A percentile compares a stretch with the other conserved stretches of the same genome.
phyloP scores from a whole-genome alignment of 2,113 vertebrate genomes.

The Gnathochromis pfefferi region DNA sequence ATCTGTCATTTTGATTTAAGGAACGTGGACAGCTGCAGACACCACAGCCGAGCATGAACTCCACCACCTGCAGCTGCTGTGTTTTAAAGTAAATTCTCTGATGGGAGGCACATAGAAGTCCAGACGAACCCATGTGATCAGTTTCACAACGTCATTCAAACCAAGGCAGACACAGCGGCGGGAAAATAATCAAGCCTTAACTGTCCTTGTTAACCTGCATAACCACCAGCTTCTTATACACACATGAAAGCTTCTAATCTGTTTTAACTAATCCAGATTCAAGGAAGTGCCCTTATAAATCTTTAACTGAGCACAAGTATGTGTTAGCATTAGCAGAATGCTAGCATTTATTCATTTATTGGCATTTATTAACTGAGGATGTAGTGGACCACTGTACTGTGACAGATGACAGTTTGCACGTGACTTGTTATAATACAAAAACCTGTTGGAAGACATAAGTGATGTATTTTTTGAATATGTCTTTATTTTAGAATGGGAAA shows the following conservation, averaged over 20 bases:
- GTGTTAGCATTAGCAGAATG: neutral
- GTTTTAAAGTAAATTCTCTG: neutral
- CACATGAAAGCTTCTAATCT: neutral
- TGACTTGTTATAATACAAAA: neutral
- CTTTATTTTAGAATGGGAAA: accelerated
- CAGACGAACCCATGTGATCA: neutral
- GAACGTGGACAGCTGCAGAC: neutral
- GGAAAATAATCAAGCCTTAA: neutral
- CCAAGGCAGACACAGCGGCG: neutral
- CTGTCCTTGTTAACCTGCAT: neutral
- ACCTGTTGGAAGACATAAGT: neutral
- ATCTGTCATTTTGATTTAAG: neutral
- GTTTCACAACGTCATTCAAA: neutral
- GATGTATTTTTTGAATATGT: neutral
- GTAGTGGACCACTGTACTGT: neutral
- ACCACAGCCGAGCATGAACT: neutral
- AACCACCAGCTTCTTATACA: neutral
- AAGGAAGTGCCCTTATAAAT: neutral
- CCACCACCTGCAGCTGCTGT: neutral
- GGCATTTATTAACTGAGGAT: neutral
- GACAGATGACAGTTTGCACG: neutral
- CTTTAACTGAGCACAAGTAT: neutral
- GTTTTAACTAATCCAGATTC: neutral
- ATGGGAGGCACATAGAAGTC: neutral
- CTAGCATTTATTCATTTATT: neutral